phyloP scores from a whole-genome alignment of 2,888 invertebrate genomes.

The Himalopsyche anomala region DNA sequence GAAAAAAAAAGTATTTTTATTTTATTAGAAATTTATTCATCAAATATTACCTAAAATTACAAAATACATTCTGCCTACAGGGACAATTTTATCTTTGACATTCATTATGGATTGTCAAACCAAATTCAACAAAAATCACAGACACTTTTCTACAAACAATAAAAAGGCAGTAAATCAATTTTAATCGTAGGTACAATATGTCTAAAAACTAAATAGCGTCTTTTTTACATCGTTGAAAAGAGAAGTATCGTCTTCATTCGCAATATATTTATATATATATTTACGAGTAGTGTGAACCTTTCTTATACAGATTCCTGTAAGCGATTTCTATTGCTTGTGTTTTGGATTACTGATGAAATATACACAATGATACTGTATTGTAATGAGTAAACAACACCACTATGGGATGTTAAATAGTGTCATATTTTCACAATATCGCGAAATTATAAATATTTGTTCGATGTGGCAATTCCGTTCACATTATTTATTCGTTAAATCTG shows the following conservation, averaged over 20 bases:
- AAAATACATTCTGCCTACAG: conserved; percentile 8
- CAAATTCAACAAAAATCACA: conserved; percentile 38
- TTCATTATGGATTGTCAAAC: conserved; percentile 1
- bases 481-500: too few relatives aligned
- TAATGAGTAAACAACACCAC: too few relatives aligned
- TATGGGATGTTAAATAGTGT: too few relatives aligned
- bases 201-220: not conserved
- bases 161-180: conserved; percentile 35
- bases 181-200: not conserved
- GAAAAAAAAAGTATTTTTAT: too few relatives aligned
- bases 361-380: too few relatives aligned
- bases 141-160: conserved; percentile 4
- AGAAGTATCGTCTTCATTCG: not conserved
- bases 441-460: too few relatives aligned
- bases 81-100: not conserved
- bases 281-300: too few relatives aligned
- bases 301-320: too few relatives aligned
- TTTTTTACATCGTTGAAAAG: not conserved
- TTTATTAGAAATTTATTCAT: conserved; percentile 36
- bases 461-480: too few relatives aligned
- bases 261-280: not conserved
- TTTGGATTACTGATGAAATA: too few relatives aligned
- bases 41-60: not conserved
- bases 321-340: too few relatives aligned
- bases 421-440: too few relatives aligned